A percentile compares a stretch with the other conserved stretches of the same genome.
Evolutionary conservation across 2,113 vertebrate species (phyloP).

Genomic region (Boulengeromyrus knoepffleri): DNA sequence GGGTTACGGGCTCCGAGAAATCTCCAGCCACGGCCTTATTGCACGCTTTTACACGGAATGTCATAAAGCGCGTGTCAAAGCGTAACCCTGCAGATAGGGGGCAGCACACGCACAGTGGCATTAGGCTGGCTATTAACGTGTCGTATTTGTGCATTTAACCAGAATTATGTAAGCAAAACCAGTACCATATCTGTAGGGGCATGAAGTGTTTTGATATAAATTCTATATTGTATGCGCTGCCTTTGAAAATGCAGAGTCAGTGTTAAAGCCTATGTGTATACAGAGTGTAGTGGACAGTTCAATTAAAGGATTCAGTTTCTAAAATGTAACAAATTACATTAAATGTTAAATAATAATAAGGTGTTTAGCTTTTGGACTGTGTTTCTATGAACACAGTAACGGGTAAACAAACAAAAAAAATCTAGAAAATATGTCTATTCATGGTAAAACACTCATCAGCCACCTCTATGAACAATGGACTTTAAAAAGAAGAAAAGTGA

Average conservation of each 20-base stretch:
- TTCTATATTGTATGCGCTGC: neutral
- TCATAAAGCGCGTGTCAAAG: slow-evolving; percentile 89
- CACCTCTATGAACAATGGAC: neutral
- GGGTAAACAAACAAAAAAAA: neutral
- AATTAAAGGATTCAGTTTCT: neutral
- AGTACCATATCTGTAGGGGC: neutral
- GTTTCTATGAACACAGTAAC: neutral
- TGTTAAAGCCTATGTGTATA: neutral
- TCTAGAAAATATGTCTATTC: neutral
- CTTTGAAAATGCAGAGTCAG: neutral
- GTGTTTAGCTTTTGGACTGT: neutral
- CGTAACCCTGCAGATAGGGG: slow-evolving; percentile 57
- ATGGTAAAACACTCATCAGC: neutral
- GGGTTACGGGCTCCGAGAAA: slow-evolving; percentile 80
- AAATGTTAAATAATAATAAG: neutral
- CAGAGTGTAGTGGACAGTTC: neutral
- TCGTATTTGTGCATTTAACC: neutral
- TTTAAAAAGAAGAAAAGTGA: too few relatives aligned
- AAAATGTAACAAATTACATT: neutral
- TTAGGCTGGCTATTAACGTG: neutral
- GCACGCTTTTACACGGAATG: slow-evolving; percentile 84
- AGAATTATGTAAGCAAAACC: neutral
- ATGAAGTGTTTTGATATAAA: neutral
- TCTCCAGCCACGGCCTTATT: slow-evolving; percentile 94
- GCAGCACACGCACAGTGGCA: neutral